Conservation (phyloP, 2,888 invertebrate genomes). For the Chesias legatella region DNA sequence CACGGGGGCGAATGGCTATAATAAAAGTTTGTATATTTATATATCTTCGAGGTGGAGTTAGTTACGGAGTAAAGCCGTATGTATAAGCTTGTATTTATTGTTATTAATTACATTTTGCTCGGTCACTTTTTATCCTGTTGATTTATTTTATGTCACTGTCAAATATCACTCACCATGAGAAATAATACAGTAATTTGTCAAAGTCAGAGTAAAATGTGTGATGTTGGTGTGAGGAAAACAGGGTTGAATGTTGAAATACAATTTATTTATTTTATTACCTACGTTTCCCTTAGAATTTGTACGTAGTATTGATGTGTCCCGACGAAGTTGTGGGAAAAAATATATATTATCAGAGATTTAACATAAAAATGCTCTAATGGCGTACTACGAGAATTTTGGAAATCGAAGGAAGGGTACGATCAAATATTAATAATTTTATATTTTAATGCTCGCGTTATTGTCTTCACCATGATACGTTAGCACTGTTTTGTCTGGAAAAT, state of each 20-base stretch:
- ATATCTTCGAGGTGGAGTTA: too few relatives aligned
- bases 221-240: conserved; percentile 46
- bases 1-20: too few relatives aligned
- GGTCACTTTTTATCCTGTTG: too few relatives aligned
- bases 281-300: conserved; percentile 32
- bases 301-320: conserved; percentile 32
- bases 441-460: conserved; percentile 8
- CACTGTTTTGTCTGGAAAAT: neutral
- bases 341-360: conserved; percentile 26
- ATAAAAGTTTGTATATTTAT: too few relatives aligned
- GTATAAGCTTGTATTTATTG: too few relatives aligned
- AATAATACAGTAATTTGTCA: conserved; percentile 27
- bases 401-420: conserved; percentile 74
- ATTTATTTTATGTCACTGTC: too few relatives aligned
- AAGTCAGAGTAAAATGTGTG: conserved; percentile 31
- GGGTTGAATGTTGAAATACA: conserved; percentile 36
- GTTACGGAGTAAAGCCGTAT: too few relatives aligned
- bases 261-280: conserved; percentile 41
- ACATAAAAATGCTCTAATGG: conserved; percentile 68
- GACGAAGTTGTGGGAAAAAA: conserved; percentile 25
- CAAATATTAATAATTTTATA: conserved; percentile 23
- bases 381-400: conserved; percentile 71
- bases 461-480: too few relatives aligned
- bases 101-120: too few relatives aligned
- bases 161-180: too few relatives aligned